Base-by-base conservation (phyloP, 2,797 vertebrate species). In the Acipenser ruthenus region DNA sequence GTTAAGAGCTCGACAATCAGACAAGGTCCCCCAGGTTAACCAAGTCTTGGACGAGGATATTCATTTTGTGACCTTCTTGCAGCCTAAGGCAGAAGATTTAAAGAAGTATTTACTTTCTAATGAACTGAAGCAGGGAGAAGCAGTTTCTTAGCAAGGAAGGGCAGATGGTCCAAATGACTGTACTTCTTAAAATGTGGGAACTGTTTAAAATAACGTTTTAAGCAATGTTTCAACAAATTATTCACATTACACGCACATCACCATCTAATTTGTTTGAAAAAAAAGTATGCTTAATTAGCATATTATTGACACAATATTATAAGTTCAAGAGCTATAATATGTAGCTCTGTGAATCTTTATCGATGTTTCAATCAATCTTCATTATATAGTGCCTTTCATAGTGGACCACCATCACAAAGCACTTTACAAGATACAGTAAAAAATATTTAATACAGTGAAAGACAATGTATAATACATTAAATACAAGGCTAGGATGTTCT, bases 1-100 rank as follows among this genome's bases (percentile, higher is more conserved):
- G 37, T 37, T 37, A 37, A 37, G 37, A 37, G 37, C 37, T 37
- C 4, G 37, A 37, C 4, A 37, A 37, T 37, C 37, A 86, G 86
- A 84, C 84, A 83, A 79, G 78, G 80, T 80, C 84, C 78, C 82
- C 77, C 72, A 50, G 79, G 79, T 80, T 81, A 73, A 74, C 73
- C 77, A 72, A 63, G 59, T 68, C 76, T 70, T 68, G 66, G 68
- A 51, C 23, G 70, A 67, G 67, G 63, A 51, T 67, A 61, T 67
- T 62, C 62, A 67, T 62, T 11, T 67, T 70, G 55, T 72, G 71
- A 72, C 65, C 74, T 52, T 61, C 68, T 70, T 62, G 55, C 65
- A 59, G 63, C 50, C 70, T 56, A 65, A 68, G 12, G 67, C 60
- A 68, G 64, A 71, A 74, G 69, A 77, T 75, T 74, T 72, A 75